phyloP scores from a whole-genome alignment of 2,113 vertebrate genomes.

The Barnardius zonarius region DNA sequence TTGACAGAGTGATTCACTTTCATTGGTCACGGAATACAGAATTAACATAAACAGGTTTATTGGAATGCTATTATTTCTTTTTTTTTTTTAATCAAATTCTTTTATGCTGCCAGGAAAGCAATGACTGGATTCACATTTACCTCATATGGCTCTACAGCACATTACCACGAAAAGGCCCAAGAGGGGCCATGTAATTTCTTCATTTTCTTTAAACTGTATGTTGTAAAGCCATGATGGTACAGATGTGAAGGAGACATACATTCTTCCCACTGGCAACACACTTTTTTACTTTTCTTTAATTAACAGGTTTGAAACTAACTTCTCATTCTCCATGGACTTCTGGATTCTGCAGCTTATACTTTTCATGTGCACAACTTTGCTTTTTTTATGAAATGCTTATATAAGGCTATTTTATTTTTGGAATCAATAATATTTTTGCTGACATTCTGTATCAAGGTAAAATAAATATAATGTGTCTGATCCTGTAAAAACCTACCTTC shows the following conservation, averaged over 20 bases:
- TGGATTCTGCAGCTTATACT: neutral
- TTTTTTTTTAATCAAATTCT: neutral
- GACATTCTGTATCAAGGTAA: neutral
- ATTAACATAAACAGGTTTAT: neutral
- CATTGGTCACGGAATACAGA: neutral
- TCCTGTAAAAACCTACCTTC: neutral
- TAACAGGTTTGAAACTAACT: constrained; percentile 34
- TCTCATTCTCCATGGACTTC: neutral
- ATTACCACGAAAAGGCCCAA: neutral
- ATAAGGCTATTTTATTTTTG: neutral
- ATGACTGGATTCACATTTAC: neutral
- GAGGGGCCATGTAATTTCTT: neutral
- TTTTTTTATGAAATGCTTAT: neutral
- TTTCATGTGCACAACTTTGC: neutral
- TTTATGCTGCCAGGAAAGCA: neutral
- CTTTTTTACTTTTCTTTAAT: constrained; percentile 10
- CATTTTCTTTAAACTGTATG: neutral
- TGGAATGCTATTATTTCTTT: neutral
- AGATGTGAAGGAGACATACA: neutral
- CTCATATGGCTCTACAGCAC: neutral
- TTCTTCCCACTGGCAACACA: neutral
- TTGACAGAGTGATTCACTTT: neutral
- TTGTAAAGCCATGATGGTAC: neutral
- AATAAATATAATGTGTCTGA: neutral
- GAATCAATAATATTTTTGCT: neutral